Conservation (phyloP, 2,888 invertebrate genomes). For the Oscheius sp. region DNA sequence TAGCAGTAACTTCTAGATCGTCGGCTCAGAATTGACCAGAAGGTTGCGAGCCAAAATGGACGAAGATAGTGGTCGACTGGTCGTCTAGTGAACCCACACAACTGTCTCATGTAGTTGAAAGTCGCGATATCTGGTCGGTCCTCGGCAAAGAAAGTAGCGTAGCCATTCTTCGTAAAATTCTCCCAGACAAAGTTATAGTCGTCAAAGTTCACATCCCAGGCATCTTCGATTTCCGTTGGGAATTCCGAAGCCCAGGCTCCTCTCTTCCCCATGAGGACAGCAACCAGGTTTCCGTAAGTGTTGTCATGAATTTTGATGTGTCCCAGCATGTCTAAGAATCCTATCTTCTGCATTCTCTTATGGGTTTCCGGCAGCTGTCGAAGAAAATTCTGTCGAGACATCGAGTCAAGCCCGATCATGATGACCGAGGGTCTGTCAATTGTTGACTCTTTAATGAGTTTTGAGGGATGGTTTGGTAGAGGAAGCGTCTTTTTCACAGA, state of each 20-base stretch:
- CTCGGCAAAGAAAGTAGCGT: slow-evolving; percentile 74
- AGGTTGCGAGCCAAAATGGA: slow-evolving; percentile 59
- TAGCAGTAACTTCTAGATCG: slow-evolving; percentile 59
- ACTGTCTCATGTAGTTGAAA: slow-evolving; percentile 72
- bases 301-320: slow-evolving; percentile 75
- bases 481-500: no score
- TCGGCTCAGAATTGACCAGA: slow-evolving; percentile 53
- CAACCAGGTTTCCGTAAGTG: slow-evolving; percentile 73
- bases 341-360: slow-evolving; percentile 57
- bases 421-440: slow-evolving; percentile 64
- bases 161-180: slow-evolving; percentile 56
- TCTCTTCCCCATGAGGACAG: slow-evolving; percentile 71
- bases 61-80: slow-evolving; percentile 74
- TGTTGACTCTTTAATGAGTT: not conserved
- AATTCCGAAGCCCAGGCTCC: slow-evolving; percentile 56
- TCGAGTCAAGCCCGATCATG: slow-evolving; percentile 74
- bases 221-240: slow-evolving; percentile 55
- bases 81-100: slow-evolving; percentile 70
- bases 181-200: slow-evolving; percentile 59
- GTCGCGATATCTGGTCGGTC: slow-evolving; percentile 74
- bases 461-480: no score
- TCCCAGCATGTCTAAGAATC: slow-evolving; percentile 53
- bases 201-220: slow-evolving; percentile 60
- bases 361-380: slow-evolving; percentile 68
- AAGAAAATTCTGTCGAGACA: slow-evolving; percentile 74